Percentiles rank a stretch among this genome's conserved stretches.
These are phyloP conservation scores for Hippocampus mohnikei DNA, from an alignment of 2,113 vertebrate species.

Conservation along the genomic window DNA sequence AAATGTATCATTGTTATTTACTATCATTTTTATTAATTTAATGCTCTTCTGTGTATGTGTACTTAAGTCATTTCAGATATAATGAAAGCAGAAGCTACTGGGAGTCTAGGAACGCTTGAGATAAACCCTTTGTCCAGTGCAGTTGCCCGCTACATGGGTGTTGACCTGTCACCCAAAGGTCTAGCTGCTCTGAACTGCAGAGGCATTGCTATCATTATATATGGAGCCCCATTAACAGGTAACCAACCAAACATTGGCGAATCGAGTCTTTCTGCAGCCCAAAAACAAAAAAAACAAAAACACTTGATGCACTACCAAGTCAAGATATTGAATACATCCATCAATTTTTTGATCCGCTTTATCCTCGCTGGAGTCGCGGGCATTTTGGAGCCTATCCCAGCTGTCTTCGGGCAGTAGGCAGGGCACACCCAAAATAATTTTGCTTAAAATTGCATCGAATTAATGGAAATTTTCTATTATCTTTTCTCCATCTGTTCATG, in stretches of 20 bases:
- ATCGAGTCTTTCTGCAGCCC: background rate
- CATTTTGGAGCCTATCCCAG: too few species aligned
- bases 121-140: conserved; percentile 72
- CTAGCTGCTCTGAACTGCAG: conserved; percentile 50
- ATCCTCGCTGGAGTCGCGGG: too few species aligned
- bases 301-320: too few species aligned
- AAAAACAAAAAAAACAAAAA: background rate
- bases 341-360: too few species aligned
- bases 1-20: background rate
- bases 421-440: too few species aligned
- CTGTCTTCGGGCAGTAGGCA: too few species aligned
- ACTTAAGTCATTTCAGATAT: conserved; percentile 5
- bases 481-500: too few species aligned
- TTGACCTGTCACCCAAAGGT: conserved; percentile 65
- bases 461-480: too few species aligned
- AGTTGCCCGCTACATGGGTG: conserved; percentile 70
- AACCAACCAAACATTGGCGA: background rate
- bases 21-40: background rate
- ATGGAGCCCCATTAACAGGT: conserved; percentile 84
- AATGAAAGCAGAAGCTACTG: conserved; percentile 19
- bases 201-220: conserved; percentile 79
- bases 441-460: too few species aligned
- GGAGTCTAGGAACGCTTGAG: conserved; percentile 61
- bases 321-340: too few species aligned
- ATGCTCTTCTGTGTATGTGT: background rate